A percentile compares a stretch with the other conserved stretches of the same genome.
phyloP scores from a whole-genome alignment of 2,113 vertebrate species.

The Pheucticus melanocephalus region DNA sequence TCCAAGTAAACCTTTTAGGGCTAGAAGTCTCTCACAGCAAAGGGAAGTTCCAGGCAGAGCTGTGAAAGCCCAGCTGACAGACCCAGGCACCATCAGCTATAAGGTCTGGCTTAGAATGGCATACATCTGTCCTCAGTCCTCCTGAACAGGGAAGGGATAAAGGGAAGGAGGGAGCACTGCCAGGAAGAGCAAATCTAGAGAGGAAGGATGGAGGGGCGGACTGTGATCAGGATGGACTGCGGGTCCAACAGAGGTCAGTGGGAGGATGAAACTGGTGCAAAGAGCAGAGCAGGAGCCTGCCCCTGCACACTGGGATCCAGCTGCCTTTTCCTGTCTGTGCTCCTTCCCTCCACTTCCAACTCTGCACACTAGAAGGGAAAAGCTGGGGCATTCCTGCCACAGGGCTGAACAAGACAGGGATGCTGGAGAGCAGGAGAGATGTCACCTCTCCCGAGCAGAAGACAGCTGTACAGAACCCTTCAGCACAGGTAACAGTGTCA shows the following conservation, averaged over 20 bases:
- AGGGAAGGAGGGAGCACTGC: neutral
- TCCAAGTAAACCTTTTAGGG: neutral
- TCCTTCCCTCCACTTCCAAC: neutral
- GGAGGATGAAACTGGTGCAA: neutral
- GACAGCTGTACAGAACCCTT: neutral
- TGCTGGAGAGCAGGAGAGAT: neutral
- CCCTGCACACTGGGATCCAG: neutral
- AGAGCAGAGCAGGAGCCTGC: neutral
- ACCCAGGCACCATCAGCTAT: neutral
- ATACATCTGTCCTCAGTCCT: neutral
- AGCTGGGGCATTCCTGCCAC: neutral
- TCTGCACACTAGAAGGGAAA: neutral
- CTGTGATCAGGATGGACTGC: neutral
- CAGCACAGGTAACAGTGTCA: neutral
- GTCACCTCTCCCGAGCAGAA: neutral
- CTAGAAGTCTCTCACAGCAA: neutral
- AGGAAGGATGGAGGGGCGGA: neutral
- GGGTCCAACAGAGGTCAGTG: neutral
- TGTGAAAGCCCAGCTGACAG: neutral
- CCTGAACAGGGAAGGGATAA: neutral
- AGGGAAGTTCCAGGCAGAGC: neutral
- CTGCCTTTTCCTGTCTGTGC: neutral
- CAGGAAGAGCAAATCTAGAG: neutral
- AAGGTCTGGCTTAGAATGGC: neutral
- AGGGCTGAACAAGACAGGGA: neutral